Conservation (phyloP, 2,113 vertebrate genomes). For the Tychaedon coryphoeus region DNA sequence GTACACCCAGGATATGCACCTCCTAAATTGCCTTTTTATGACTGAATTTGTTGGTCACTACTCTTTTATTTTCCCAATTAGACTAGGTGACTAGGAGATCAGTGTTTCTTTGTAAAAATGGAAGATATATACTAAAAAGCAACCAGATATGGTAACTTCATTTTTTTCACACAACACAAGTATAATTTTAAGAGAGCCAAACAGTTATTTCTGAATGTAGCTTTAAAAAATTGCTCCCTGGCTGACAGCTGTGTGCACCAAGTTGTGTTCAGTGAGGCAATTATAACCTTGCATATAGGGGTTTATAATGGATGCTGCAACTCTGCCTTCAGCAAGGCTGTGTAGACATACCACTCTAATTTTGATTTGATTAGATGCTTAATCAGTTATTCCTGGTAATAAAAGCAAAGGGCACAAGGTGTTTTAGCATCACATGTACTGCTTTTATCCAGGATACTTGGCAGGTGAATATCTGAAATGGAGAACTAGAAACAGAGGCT, state of each 20-base stretch:
- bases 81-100: not conserved
- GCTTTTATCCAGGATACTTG: not conserved
- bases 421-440: not conserved
- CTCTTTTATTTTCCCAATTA: not conserved
- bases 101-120: conserved; percentile 6
- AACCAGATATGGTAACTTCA: not conserved
- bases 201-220: conserved; percentile 24
- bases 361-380: not conserved
- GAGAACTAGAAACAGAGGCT: not conserved
- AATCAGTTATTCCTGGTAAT: not conserved
- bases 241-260: not conserved
- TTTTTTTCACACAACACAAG: not conserved
- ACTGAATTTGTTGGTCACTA: not conserved
- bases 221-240: conserved; percentile 24
- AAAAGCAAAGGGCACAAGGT: not conserved
- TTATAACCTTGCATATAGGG: not conserved
- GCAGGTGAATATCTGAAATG: conserved; percentile 50
- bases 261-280: not conserved
- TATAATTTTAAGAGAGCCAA: conserved; percentile 33
- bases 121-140: not conserved
- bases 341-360: not conserved
- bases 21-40: conserved; percentile 7
- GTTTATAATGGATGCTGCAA: conserved; percentile 25
- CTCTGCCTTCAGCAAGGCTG: not conserved
- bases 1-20: not conserved